Conservation (phyloP, 2,888 invertebrate genomes). For the Euphydryas editha region DNA sequence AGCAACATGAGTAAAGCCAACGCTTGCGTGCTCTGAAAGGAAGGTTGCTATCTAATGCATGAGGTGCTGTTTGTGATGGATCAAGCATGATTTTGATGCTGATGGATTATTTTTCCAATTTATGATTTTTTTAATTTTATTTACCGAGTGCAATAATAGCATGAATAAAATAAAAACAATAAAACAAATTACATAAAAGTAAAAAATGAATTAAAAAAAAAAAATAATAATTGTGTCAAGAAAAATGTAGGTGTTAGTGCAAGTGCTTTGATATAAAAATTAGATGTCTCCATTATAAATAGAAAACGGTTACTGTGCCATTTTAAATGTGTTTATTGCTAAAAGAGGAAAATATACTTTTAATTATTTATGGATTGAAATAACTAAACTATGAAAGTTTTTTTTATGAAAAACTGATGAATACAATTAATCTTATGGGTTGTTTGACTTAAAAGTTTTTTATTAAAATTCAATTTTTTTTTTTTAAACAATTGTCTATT, state of each 20-base stretch:
- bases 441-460: too few species aligned
- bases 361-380: too few species aligned
- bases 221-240: conserved; percentile 4
- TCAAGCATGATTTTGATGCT: conserved; percentile 18
- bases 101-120: neutral
- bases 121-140: neutral
- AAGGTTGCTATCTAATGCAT: conserved; percentile 64
- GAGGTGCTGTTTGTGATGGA: conserved; percentile 44
- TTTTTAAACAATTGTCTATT: conserved; percentile 19
- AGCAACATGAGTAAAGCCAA: conserved; percentile 78
- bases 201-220: conserved; percentile 10
- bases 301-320: conserved; percentile 18
- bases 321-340: too few species aligned
- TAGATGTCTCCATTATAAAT: conserved; percentile 25
- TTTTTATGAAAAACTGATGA: too few species aligned
- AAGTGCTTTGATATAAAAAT: conserved; percentile 19
- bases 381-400: too few species aligned
- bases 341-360: too few species aligned
- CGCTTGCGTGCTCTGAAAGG: conserved; percentile 74
- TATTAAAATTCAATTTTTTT: neutral
- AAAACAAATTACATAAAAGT: conserved; percentile 18
- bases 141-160: neutral
- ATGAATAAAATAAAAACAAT: conserved; percentile 23
- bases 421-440: too few species aligned
- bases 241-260: conserved; percentile 29